Conservation (phyloP, 2,797 vertebrate genomes). For the Phrynocephalus vlangalii region DNA sequence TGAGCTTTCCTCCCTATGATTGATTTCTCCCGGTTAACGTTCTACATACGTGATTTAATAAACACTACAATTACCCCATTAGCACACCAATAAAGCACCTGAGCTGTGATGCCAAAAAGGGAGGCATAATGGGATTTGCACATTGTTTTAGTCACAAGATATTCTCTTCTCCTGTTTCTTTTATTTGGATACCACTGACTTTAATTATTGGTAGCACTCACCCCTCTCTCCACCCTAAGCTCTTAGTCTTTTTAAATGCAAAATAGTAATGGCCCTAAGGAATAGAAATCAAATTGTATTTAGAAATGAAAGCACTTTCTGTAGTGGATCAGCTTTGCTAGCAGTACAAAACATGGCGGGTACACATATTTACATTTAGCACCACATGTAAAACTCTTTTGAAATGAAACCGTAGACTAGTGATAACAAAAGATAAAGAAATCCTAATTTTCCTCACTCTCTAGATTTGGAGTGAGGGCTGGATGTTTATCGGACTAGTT, state of each 20-base stretch:
- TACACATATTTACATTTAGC: neutral
- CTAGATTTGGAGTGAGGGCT: no score
- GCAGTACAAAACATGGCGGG: neutral
- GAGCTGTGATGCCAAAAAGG: neutral
- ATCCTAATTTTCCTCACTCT: neutral
- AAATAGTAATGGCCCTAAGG: neutral
- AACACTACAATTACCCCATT: conserved; percentile 71
- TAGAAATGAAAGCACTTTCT: neutral
- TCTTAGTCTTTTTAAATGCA: neutral
- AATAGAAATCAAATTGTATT: neutral
- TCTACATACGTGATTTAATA: conserved; percentile 76
- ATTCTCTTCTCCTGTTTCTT: neutral
- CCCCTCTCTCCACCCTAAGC: neutral
- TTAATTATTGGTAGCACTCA: neutral
- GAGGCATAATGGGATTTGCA: conserved; percentile 11
- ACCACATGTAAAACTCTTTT: neutral
- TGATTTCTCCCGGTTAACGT: conserved; percentile 81
- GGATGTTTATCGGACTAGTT: neutral
- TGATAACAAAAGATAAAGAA: neutral
- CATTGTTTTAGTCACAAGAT: conserved; percentile 39
- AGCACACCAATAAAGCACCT: conserved; percentile 29
- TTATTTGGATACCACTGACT: conserved; percentile 13
- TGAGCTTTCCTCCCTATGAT: conserved; percentile 80
- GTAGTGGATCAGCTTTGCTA: no score
- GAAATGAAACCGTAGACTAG: neutral